Percentiles rank a stretch among this genome's conserved stretches.
These are phyloP conservation scores for Pachyrhynchus sulphureomaculatus DNA, from an alignment of 1,140 invertebrate genomes.

Conservation along the genomic window DNA sequence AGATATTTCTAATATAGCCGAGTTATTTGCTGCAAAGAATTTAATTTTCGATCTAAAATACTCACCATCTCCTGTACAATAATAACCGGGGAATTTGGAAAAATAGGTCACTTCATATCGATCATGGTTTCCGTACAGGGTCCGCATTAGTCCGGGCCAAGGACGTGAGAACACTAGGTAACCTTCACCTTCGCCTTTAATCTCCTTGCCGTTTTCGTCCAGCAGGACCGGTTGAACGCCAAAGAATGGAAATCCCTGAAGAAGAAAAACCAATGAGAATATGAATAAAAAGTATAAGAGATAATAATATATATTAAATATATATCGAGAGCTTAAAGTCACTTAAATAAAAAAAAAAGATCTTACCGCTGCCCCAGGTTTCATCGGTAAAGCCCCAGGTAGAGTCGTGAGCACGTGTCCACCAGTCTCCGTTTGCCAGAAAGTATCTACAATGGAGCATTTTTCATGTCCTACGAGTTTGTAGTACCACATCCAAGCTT, in stretches of 20 bases:
- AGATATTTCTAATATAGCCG: no score
- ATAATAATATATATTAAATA: no score
- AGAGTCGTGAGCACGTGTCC: conserved; percentile 92
- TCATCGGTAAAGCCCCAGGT: conserved; percentile 92
- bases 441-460: conserved; percentile 95
- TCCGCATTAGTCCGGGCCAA: conserved; percentile 97
- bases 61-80: conserved; percentile 95
- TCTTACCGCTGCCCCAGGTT: conserved; percentile 93
- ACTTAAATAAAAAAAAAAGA: no score
- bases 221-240: conserved; percentile 87
- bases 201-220: conserved; percentile 83
- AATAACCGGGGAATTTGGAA: conserved; percentile 92
- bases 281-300: no score
- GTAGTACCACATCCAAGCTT: conserved; percentile 98
- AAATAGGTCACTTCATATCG: conserved; percentile 95
- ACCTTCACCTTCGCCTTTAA: conserved; percentile 88
- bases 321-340: no score
- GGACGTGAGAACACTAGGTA: conserved; percentile 91
- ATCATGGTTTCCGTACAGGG: conserved; percentile 88
- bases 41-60: conserved; percentile 21
- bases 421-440: conserved; percentile 99
- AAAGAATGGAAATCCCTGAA: conserved; percentile 95
- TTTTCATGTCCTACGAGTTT: conserved; percentile 77
- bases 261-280: conserved; percentile 40
- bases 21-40: background rate